A percentile compares a stretch with the other conserved stretches of the same genome.
Evolutionary conservation across 1,140 invertebrate species (phyloP).

Genomic region (Hylyphantes graminicola): DNA sequence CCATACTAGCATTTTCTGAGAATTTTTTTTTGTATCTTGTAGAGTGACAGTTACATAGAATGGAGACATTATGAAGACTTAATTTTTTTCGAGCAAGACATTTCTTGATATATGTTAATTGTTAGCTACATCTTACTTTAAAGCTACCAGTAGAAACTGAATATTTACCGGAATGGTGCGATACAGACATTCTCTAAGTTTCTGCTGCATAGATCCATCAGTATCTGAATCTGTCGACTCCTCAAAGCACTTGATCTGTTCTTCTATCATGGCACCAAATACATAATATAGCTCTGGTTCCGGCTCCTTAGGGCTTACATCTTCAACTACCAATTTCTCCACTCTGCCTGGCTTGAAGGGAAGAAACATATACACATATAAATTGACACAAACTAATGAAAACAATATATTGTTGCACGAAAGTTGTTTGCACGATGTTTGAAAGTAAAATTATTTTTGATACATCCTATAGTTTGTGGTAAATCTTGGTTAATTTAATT

Average conservation of each 20-base stretch:
- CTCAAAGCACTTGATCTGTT: conserved; percentile 39
- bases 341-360: conserved; percentile 35
- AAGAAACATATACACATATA: background rate
- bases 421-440: too few species aligned
- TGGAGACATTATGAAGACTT: background rate
- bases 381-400: background rate
- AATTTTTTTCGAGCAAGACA: background rate
- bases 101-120: background rate
- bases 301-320: conserved; percentile 47
- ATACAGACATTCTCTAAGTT: conserved; percentile 40
- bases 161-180: conserved; percentile 44
- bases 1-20: too few species aligned
- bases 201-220: conserved; percentile 32
- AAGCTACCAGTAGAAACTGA: too few species aligned
- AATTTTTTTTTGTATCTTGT: too few species aligned
- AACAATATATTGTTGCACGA: too few species aligned
- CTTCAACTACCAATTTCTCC: conserved; percentile 34
- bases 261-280: conserved; percentile 43
- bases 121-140: background rate
- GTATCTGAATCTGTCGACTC: conserved; percentile 37
- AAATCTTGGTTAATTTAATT: too few species aligned
- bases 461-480: too few species aligned
- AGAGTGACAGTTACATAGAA: too few species aligned
- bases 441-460: background rate
- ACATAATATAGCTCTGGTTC: conserved; percentile 41